phyloP scores from a whole-genome alignment of 2,113 vertebrate species.

The Stercorarius parasiticus region DNA sequence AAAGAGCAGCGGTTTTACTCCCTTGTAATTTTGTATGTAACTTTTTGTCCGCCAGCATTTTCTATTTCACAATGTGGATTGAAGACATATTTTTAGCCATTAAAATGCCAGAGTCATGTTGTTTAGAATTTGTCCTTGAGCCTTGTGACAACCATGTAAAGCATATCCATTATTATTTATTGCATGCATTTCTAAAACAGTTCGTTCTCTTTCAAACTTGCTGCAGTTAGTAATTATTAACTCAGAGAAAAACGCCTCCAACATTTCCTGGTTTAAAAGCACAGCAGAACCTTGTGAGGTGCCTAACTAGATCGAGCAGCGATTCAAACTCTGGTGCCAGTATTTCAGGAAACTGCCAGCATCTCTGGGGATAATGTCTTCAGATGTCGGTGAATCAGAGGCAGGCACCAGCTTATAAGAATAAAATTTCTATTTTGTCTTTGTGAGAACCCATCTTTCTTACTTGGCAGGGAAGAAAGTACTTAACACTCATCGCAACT shows the following conservation, averaged over 20 bases:
- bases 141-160: neutral
- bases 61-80: neutral
- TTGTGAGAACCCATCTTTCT: neutral
- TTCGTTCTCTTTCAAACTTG: neutral
- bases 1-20: neutral
- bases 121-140: slow-evolving; percentile 19
- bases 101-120: neutral
- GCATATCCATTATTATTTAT: neutral
- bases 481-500: neutral
- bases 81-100: neutral
- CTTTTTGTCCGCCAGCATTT: neutral
- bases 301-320: neutral
- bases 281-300: neutral
- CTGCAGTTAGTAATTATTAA: neutral
- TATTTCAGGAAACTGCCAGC: neutral
- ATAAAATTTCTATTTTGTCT: neutral
- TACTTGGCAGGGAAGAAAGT: neutral
- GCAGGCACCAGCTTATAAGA: neutral
- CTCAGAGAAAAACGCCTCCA: neutral
- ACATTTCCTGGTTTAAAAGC: neutral
- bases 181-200: neutral
- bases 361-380: neutral
- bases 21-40: neutral
- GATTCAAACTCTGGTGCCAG: neutral
- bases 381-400: neutral